Evolutionary conservation across 2,888 invertebrate species (phyloP), one percentile per base, ranked within the genome.

Genomic region (Oscheius myriophilus): DNA sequence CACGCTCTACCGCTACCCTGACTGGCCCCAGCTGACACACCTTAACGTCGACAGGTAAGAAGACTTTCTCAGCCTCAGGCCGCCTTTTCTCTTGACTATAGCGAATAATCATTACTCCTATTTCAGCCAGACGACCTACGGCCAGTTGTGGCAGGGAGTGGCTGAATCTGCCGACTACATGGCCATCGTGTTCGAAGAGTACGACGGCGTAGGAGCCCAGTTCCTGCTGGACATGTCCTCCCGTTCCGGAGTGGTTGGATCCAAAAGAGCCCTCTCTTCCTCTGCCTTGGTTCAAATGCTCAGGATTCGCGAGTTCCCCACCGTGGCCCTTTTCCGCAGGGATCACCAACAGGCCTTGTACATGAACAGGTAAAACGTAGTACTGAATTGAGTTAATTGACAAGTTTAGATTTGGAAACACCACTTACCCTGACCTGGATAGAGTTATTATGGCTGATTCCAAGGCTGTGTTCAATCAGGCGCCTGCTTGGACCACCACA

Each of bases 321-420:
- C 83, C 14, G 83, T 84, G 1, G 84, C 84, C 14, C 68, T 85
- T 51, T 85, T 85, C 77, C 69, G 80, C 61, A 74, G 85, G 57
- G 84, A 82, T 54, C 82, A 85, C 64, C 85, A 85, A 64, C 83
- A 84, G 68, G 82, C 84, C 4, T 76, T 85, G 43, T 85, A 82
- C 74, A 85, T 85, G 85, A 75, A 76, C 39, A 74, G 76, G 75
- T 82, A 69, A n/a, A 9, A 26, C 21, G 21, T 39, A 7, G 21
- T n/a, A 18, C 12, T 2, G 14, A 43, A 58, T 18, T 7, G 23
- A 7, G 39, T 41, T n/a, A 7, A 58, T 16, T 23, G 42, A 14
- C 16, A 7, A 51, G 14, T 55, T 23, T 51, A 69, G 68, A 52
- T 73, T 72, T 57, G 70, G 66, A 53, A 78, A 79, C 62, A 64